phyloP scores from a whole-genome alignment of 2,888 invertebrate genomes.

The Ormyrus rosae region DNA sequence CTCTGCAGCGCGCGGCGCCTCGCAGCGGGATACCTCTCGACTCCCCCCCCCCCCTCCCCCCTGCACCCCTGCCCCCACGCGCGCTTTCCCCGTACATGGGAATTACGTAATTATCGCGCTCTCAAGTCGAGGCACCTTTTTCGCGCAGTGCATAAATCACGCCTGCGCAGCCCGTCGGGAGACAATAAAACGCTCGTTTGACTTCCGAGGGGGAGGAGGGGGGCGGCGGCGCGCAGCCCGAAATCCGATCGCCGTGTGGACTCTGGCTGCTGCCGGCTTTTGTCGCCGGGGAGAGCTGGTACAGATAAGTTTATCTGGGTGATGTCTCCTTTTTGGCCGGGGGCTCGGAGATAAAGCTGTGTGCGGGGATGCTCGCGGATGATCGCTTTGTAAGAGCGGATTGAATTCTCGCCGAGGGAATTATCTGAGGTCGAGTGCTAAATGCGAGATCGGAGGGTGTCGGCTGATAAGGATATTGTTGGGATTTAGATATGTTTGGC shows the following conservation, averaged over 20 bases:
- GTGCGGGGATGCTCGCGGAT: no score
- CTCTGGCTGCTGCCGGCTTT: no score
- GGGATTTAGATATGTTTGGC: no score
- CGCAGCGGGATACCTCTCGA: slow-evolving; percentile 25
- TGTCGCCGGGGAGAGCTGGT: no score
- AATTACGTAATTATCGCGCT: slow-evolving; percentile 57
- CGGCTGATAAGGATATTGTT: no score
- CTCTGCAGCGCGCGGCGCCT: no score
- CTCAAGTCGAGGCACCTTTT: slow-evolving; percentile 50
- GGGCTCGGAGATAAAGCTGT: neutral
- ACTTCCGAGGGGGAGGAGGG: neutral
- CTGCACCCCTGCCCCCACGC: neutral
- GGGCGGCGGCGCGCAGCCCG: slow-evolving; percentile 9
- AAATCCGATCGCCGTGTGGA: slow-evolving; percentile 52
- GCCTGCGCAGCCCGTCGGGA: slow-evolving; percentile 16
- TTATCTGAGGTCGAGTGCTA: neutral
- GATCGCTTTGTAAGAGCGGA: slow-evolving; percentile 15
- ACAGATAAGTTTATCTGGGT: no score
- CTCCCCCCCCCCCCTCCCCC: neutral
- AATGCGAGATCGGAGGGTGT: no score
- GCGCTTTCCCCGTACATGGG: slow-evolving; percentile 42
- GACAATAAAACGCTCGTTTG: slow-evolving; percentile 51
- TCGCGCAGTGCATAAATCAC: slow-evolving; percentile 49
- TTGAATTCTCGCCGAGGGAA: slow-evolving; percentile 12
- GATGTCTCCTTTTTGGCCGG: no score